phyloP scores from a whole-genome alignment of 2,888 invertebrate genomes.

The Hirudinaria manillensis region DNA sequence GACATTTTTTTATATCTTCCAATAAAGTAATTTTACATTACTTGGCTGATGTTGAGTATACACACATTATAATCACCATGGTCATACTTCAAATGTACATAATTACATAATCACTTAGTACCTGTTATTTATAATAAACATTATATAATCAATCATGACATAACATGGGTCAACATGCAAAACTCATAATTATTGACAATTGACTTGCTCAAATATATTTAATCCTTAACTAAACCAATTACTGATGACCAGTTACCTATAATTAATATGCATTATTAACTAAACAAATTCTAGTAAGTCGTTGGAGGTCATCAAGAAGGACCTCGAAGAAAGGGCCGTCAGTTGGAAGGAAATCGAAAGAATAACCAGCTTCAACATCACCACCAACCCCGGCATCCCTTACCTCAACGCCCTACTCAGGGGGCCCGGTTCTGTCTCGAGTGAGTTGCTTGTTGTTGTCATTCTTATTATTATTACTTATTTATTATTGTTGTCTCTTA shows the following conservation, averaged over 20 bases:
- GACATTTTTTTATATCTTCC: too few relatives aligned
- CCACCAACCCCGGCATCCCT: constrained; percentile 47
- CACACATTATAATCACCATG: too few relatives aligned
- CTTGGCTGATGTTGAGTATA: too few relatives aligned
- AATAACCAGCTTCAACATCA: constrained; percentile 79
- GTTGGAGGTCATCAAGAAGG: constrained; percentile 80
- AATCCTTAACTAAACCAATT: neutral
- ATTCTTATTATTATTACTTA: neutral
- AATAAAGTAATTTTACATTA: too few relatives aligned
- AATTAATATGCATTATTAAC: too few relatives aligned
- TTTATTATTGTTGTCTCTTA: neutral
- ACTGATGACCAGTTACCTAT: neutral
- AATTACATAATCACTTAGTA: too few relatives aligned
- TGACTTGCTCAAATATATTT: too few relatives aligned
- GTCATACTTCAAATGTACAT: too few relatives aligned
- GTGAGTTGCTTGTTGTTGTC: neutral
- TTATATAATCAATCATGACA: too few relatives aligned
- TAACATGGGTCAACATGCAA: too few relatives aligned
- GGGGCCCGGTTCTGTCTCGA: neutral
- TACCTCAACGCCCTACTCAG: constrained; percentile 37
- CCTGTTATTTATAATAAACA: too few relatives aligned
- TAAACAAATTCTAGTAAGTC: neutral
- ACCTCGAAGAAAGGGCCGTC: constrained; percentile 83
- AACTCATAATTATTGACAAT: too few relatives aligned
- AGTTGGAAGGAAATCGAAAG: constrained; percentile 90